Base-by-base conservation (phyloP, 2,888 invertebrate species). In the Stomorhina lunata region DNA sequence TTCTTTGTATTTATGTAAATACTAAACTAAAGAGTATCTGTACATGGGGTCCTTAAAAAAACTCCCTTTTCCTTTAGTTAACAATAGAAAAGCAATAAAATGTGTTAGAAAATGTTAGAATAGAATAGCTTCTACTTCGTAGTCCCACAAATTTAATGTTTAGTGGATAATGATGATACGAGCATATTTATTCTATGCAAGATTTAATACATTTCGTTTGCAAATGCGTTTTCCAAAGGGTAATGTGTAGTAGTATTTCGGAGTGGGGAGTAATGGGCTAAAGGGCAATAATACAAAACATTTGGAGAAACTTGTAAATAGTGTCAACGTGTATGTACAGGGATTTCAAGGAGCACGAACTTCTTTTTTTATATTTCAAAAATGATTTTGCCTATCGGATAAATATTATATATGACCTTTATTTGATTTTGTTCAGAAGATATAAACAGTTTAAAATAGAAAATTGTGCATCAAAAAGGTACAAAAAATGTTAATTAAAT, bases 161-260 rank as follows among this genome's bases (percentile, higher is more conserved):
- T n/a, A n/a, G 37, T 12, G 10, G 27, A 37, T 29, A 34, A 17
- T 57, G 27, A 48, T 66, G 17, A 34, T 59, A n/a, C 4, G 4
- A 63, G 15, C 5, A 29, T 37, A 71, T 65, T 22, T 43, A 15
- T 71, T 25, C 7, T 17, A 12, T 27, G 5, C 17, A 59, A 61
- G 27, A 55, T 71, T 69, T 57, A 45, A 12, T 27, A 40, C 9
- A 32, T 40, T 69, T 22, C 10, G 27, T 65, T 57, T 57, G 57
- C 45, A 71, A 71, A 72, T 78, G 20, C 15, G 12, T 78, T 69
- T n/a, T 43, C 34, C 17, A 32, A 61, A 37, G 48, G 10, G 12
- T 37, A 4, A 7, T 2, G 15, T 7, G 4, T 15, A 0, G 22
- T 27, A n/a, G 1, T 72, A 34, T 71, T 45, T 59, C 7, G 2